Percentiles rank a stretch among this genome's conserved stretches.
phyloP scores from a whole-genome alignment of 2,113 vertebrate species.

The Onychostoma macrolepis region DNA sequence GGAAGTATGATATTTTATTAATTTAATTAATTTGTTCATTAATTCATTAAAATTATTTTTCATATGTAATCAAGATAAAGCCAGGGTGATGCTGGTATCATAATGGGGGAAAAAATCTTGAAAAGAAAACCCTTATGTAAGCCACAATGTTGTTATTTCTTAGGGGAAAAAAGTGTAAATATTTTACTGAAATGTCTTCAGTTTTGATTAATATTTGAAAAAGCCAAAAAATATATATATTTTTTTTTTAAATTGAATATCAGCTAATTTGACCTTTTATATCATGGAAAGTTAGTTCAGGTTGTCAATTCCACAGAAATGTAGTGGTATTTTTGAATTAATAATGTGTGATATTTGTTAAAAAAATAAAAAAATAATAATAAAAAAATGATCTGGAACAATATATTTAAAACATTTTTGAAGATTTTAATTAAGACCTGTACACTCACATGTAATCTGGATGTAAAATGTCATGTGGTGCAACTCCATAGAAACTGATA shows the following conservation, averaged over 20 bases:
- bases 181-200: too few species aligned
- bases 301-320: background rate
- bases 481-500: background rate
- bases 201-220: too few species aligned
- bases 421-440: background rate
- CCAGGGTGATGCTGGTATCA: background rate
- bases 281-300: too few species aligned
- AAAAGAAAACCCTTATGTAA: too few species aligned
- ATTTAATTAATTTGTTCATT: background rate
- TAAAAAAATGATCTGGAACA: background rate
- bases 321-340: background rate
- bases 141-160: too few species aligned
- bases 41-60: background rate
- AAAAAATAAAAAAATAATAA: background rate
- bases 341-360: background rate
- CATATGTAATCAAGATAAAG: background rate
- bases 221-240: too few species aligned
- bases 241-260: too few species aligned
- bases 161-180: too few species aligned
- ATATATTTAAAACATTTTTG: background rate
- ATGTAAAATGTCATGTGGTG: background rate
- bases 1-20: background rate
- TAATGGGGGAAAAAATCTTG: too few species aligned
- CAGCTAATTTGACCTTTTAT: too few species aligned
- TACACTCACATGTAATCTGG: background rate